Base-by-base conservation (phyloP, 2,797 vertebrate species). In the Botia kubotai region DNA sequence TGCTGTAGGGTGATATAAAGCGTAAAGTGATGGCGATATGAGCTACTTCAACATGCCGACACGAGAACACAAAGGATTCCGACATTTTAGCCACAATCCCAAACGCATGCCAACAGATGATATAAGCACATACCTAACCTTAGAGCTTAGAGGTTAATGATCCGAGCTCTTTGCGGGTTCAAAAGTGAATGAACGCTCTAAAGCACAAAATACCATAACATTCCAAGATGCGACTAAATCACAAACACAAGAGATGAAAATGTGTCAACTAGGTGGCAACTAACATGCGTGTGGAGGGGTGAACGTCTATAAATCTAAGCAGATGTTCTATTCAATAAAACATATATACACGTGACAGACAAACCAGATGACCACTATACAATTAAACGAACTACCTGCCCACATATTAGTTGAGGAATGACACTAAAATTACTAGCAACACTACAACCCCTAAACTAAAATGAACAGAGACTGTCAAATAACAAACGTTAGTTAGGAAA, bases 1-100 rank as follows among this genome's bases (percentile, higher is more conserved):
- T 85, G 86, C 60, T 82, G 82, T 70, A 68, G 75, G 82, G 80
- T 68, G 79, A 83, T 69, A 23, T n/a, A 53, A 75, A 57, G 72
- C 23, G 63, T 80, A 48, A 46, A 46, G 26, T 33, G 6, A 33
- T 5, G 12, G 16, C 7, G 19, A 67, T 14, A 65, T 57, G 29
- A 58, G 39, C 65, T 62, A 75, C 19, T 17, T 52, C 46, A n/a
- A 70, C 60, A 60, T 23, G 36, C 53, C 43, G 19, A 26, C 80
- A 77, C 63, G 66, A 80, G 36, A 82, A 39, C 53, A 43, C 73
- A 21, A 58, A 66, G 29, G 46, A 70, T 70, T 66, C 65, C 46
- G 75, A 46, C 62, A 72, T 63, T 58, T 72, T 81, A 60, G 63
- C 55, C 57, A 39, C 71, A 63, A 72, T 67, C 68, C 48, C 17